Evolutionary conservation across 1,140 invertebrate genomes (phyloP).

Genomic region (Drosophila miranda): DNA sequence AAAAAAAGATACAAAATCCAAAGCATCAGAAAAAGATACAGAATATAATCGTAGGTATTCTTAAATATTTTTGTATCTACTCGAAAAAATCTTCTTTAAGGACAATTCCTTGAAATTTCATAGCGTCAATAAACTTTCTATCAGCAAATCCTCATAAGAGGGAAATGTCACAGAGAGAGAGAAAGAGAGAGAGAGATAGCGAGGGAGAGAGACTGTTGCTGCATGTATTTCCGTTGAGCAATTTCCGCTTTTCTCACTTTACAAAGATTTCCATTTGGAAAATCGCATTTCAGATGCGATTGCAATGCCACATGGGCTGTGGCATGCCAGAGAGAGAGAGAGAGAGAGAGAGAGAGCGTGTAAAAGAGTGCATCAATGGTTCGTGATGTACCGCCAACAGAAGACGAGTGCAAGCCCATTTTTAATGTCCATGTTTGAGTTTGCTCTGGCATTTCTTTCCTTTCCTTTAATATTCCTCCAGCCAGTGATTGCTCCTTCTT

Average conservation of each 20-base stretch:
- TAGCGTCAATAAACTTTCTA: background rate
- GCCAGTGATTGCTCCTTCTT: background rate
- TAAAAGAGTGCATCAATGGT: constrained; percentile 31
- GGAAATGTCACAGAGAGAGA: constrained; percentile 7
- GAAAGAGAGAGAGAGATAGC: too few relatives aligned
- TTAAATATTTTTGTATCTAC: too few relatives aligned
- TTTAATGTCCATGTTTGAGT: constrained; percentile 56
- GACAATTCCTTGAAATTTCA: too few relatives aligned
- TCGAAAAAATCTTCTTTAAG: too few relatives aligned
- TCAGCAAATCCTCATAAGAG: background rate
- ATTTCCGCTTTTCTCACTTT: constrained; percentile 21
- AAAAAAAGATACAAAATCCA: too few relatives aligned
- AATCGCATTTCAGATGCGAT: constrained; percentile 14
- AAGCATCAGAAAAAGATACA: too few relatives aligned
- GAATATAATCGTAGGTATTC: too few relatives aligned
- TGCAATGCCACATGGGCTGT: too few relatives aligned
- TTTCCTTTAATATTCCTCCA: background rate
- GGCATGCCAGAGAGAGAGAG: too few relatives aligned
- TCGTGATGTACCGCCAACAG: constrained; percentile 13
- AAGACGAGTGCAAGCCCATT: constrained; percentile 7
- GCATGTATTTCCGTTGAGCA: constrained; percentile 23
- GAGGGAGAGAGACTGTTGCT: too few relatives aligned
- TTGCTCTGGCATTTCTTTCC: constrained; percentile 41
- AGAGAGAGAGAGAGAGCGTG: too few relatives aligned
- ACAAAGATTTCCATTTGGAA: constrained; percentile 23